Evolutionary conservation across 2,113 vertebrate species (phyloP), one percentile per base, ranked within the genome.

Genomic region (Otolemur garnettii): DNA sequence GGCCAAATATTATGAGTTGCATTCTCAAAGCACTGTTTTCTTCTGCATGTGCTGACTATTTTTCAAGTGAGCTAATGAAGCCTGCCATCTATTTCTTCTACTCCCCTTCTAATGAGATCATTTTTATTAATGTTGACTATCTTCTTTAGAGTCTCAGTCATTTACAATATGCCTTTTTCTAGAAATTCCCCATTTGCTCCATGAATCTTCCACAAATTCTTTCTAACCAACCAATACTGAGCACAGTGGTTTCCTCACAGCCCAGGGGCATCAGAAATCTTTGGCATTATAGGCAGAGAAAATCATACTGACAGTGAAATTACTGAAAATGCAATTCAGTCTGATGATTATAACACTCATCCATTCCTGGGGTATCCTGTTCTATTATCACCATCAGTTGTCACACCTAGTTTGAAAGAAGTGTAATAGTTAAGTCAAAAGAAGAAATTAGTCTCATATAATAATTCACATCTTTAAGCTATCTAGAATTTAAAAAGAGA

Each of bases 381-480:
- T 30, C 38, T 88, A 18, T 62, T 81, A 33, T 91, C n/a, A 83
- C 10, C 42, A 64, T 68, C 55, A 19, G 1, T 66, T 75, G 22
- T 92, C 78, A 86, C 50, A 81, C 50, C 22, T 71, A 11, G 17
- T 80, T 80, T 84, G 91, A 97, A 93, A 95, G 53, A 33, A 74
- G 92, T 60, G 57, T 81, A 72, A 90, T 74, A n/a, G 42, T 77
- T 78, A 66, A 68, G 24, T 64, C 71, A 94, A 95, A 90, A 87
- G 75, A 79, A 93, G 57, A 94, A 93, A 91, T 69, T 50, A 95
- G 33, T 82, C 35, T 82, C 17, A 57, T 50, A 53, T 69, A 75
- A 74, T n/a, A 88, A 90, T 91, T 95, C 33, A 24, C 35, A 57
- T 90, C 17, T 93, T 90, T 50, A 85, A 93, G 81, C 94, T 35